Conservation (phyloP, 2,113 vertebrate genomes). For the Herpailurus yagouaroundi region DNA sequence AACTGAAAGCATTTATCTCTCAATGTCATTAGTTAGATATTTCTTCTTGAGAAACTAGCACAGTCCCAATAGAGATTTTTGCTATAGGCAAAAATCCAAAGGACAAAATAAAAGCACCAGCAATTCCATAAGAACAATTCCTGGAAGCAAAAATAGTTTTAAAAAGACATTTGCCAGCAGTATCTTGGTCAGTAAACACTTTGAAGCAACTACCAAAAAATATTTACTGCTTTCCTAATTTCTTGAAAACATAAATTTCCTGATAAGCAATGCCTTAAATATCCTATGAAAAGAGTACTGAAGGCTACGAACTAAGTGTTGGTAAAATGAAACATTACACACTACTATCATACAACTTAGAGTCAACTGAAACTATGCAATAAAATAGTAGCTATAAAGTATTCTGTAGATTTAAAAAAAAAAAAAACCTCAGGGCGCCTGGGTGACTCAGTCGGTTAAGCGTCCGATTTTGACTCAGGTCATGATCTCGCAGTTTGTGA, state of each 20-base stretch:
- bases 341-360: slow-evolving; percentile 32
- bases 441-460: too few species aligned
- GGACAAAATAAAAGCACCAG: background rate
- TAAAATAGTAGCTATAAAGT: background rate
- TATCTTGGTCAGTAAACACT: background rate
- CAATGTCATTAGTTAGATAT: background rate
- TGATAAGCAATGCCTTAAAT: slow-evolving; percentile 44
- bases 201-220: slow-evolving; percentile 51
- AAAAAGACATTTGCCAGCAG: slow-evolving; percentile 29
- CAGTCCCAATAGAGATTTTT: background rate
- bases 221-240: slow-evolving; percentile 47
- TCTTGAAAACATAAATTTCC: slow-evolving; percentile 24
- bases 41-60: slow-evolving; percentile 69
- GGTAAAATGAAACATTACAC: slow-evolving; percentile 56
- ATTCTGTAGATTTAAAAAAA: background rate
- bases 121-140: slow-evolving; percentile 40
- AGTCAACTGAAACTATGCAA: slow-evolving; percentile 12
- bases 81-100: slow-evolving; percentile 16
- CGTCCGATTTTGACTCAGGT: too few species aligned
- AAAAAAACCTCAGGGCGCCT: background rate
- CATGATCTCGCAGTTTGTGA: too few species aligned
- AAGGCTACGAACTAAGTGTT: background rate
- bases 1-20: background rate
- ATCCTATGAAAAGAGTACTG: slow-evolving; percentile 15
- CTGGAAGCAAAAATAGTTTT: background rate